Evolutionary conservation across 2,797 vertebrate species (phyloP).

Genomic region (Acanthurus leucopareius): DNA sequence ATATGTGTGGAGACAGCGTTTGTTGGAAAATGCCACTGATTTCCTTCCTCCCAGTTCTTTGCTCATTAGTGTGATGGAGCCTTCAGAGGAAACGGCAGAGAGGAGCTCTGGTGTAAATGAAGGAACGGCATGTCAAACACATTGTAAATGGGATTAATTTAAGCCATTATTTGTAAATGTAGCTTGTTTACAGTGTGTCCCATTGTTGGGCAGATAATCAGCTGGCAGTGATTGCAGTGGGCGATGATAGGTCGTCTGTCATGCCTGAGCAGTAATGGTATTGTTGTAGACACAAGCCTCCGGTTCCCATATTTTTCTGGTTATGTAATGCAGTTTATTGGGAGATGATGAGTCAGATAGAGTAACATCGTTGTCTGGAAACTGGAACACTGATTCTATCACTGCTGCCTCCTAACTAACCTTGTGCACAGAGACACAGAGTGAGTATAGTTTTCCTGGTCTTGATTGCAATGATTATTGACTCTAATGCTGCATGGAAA

Average conservation of each 20-base stretch:
- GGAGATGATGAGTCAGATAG: slow-evolving; percentile 69
- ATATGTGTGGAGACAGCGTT: slow-evolving; percentile 33
- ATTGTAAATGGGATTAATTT: slow-evolving; percentile 27
- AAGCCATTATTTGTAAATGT: slow-evolving; percentile 27
- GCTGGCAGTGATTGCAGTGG: slow-evolving; percentile 37
- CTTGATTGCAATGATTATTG: slow-evolving; percentile 66
- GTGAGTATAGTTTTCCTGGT: slow-evolving; percentile 55
- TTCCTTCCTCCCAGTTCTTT: slow-evolving; percentile 37
- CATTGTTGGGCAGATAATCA: slow-evolving; percentile 39
- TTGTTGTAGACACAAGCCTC: slow-evolving; percentile 58
- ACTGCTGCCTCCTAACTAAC: slow-evolving; percentile 30
- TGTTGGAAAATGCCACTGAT: slow-evolving; percentile 35
- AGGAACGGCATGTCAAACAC: slow-evolving; percentile 39
- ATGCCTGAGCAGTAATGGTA: slow-evolving; percentile 50
- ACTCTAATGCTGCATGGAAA: slow-evolving; percentile 77
- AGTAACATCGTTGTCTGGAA: slow-evolving; percentile 67
- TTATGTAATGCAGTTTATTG: slow-evolving; percentile 70
- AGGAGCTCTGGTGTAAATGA: slow-evolving; percentile 18
- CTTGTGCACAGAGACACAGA: slow-evolving; percentile 46
- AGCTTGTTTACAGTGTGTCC: slow-evolving; percentile 36
- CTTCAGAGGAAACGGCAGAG: slow-evolving; percentile 20
- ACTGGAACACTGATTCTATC: slow-evolving; percentile 53
- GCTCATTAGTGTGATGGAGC: slow-evolving; percentile 23
- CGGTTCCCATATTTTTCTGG: slow-evolving; percentile 54
- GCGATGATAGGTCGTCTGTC: slow-evolving; percentile 48